Conservation (phyloP, 2,888 invertebrate species). For the Folsomia candida region DNA sequence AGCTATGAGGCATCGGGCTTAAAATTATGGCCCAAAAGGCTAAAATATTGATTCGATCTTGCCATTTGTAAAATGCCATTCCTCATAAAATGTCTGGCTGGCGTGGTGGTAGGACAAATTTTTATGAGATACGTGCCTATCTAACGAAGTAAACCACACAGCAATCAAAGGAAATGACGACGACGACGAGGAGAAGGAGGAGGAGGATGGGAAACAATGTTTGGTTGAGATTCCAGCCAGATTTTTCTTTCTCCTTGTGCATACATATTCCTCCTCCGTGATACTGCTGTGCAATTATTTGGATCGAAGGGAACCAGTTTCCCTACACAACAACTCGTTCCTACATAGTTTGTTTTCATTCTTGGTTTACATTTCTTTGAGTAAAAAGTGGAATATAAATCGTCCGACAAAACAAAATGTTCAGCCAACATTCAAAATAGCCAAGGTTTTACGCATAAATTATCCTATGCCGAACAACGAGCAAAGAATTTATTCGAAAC, state of each 20-base stretch:
- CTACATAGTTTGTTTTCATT: neutral
- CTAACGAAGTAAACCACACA: neutral
- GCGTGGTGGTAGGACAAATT: no score
- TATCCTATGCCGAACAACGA: neutral
- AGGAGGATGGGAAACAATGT: neutral
- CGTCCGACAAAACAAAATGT: neutral
- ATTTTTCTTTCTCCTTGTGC: neutral
- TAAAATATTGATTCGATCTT: no score
- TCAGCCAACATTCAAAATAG: neutral
- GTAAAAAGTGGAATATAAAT: neutral
- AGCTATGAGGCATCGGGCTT: no score
- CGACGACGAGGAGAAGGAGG: neutral
- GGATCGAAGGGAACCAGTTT: neutral
- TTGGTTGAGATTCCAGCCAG: neutral
- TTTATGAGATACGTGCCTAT: no score
- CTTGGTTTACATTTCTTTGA: no score
- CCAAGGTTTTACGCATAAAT: neutral
- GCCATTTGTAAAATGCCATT: no score
- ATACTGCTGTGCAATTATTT: neutral
- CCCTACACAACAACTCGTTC: neutral
- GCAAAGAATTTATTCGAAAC: neutral
- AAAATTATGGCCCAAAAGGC: no score
- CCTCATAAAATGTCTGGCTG: no score
- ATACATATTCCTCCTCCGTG: neutral
- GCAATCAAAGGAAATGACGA: neutral